Evolutionary conservation across 2,888 invertebrate species (phyloP), one percentile per base, ranked within the genome.

Genomic region (Nematopogon swammerdamellus): DNA sequence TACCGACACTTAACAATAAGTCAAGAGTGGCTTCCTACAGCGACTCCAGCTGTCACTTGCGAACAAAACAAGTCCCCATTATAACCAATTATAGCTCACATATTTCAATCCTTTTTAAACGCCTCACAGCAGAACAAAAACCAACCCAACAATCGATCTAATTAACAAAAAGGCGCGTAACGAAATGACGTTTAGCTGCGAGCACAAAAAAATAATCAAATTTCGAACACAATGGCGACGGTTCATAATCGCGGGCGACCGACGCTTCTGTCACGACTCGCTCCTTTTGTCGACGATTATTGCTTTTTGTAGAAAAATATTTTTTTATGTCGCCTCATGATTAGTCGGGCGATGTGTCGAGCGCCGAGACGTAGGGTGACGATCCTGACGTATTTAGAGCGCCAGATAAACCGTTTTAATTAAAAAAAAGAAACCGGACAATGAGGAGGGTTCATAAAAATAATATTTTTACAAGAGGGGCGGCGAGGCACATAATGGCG

Each of bases 51-150:
- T 36, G 44, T 62, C 64, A 63, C 64, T 60, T 65, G 59, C 67
- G 70, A 70, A 70, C 75, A 72, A 76, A 73, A 36, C 70, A 72
- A 67, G 63, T 65, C 68, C n/a, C 74, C 73, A 77, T 77, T 77
- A 79, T 77, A 75, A 67, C 74, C 77, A 79, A 79, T 79, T 79
- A 79, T 74, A 68, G 66, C 64, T 70, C 67, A 77, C 36, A 36
- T 36, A 36, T 36, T 79, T 77, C 75, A 77, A 72, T 70, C 69
- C 73, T 70, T 75, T 71, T 70, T 62, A 62, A 67, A 63, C 63
- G 61, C 8, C 36, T 36, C 14, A 3, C n/a, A 36, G n/a, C 36
- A 14, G 36, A 36, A 36, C 36, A 53, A 70, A 67, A 63, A 62
- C 60, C 61, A 58, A 57, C 59, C 61, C 60, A 70, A 79, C 77